Base-by-base conservation (phyloP, 2,113 vertebrate species). In the Glareola pratincola region DNA sequence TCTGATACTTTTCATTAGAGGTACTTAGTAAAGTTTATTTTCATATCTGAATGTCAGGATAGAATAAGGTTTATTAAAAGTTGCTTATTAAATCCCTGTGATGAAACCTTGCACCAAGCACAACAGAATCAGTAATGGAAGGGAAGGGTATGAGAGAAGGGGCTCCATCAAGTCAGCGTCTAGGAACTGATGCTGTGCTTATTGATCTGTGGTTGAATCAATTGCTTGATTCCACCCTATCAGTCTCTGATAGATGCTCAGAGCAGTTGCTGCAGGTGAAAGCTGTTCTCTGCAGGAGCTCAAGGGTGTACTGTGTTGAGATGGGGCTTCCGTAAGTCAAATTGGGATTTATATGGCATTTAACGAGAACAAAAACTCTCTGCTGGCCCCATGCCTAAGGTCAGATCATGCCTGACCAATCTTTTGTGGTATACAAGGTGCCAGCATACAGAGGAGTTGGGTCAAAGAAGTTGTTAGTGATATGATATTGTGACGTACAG, bases 401-500 rank as follows among this genome's bases (percentile, higher is more conserved):
- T 0, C 71, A 54, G 41, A 7, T 39, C 37, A 6, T 41, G 84
- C 41, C 68, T 57, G 59, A 23, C 6, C 57, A 14, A 21, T 5
- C 36, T 81, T 36, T 29, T 2, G 17, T 2, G 2, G 30, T 53
- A 12, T 4, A n/a, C 19, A 6, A 7, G 30, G 39, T 57, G 30
- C 26, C 66, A 41, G 27, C 45, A 36, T 2, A 4, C 18, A 12
- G 26, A n/a, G 82, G 26, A 59, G 37, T 4, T 0, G 2, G 69
- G 22, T 18, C 62, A 9, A 24, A 43, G 77, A 4, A 8, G 22
- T 1, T 68, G 45, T 12, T 26, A 36, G 13, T 0, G 2, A 2
- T 4, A 2, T 3, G 22, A 17, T 4, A 15, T 2, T 21, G 78
- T 14, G 71, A 47, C 14, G 12, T 3, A 19, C 3, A 21, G 32